Evolutionary conservation across 2,113 vertebrate species (phyloP).

Genomic region (Cyanoderma ruficeps): DNA sequence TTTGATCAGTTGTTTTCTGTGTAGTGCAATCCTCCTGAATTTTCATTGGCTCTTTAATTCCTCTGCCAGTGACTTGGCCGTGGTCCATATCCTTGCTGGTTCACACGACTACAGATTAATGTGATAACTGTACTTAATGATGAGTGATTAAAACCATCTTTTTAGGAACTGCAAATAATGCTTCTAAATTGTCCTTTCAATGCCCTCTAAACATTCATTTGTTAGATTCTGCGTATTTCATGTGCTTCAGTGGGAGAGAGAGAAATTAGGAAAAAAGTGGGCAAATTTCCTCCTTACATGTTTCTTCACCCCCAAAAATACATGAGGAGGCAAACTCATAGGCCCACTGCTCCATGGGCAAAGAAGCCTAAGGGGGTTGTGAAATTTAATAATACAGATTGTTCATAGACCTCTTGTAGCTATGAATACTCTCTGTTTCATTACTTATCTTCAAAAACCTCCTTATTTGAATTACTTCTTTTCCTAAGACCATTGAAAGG

Average conservation of each 20-base stretch:
- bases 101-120: not conserved
- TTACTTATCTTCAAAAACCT: not conserved
- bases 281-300: not conserved
- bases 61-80: not conserved
- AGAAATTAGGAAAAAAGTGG: not conserved
- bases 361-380: not conserved
- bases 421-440: not conserved
- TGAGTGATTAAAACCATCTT: slow-evolving; percentile 37
- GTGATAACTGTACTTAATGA: slow-evolving; percentile 8
- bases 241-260: not conserved
- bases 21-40: not conserved
- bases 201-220: not conserved
- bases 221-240: not conserved
- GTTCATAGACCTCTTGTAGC: not conserved
- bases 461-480: not conserved
- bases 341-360: not conserved
- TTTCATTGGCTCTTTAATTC: not conserved
- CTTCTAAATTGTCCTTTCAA: not conserved
- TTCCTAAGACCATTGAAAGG: not conserved
- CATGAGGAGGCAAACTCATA: not conserved
- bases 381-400: not conserved
- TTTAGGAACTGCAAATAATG: not conserved
- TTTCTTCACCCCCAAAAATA: not conserved
- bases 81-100: not conserved
- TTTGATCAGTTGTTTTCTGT: not conserved